Percentiles rank a stretch among this genome's conserved stretches.
Evolutionary conservation across 2,888 invertebrate genomes (phyloP).

Genomic region (Cancer borealis): DNA sequence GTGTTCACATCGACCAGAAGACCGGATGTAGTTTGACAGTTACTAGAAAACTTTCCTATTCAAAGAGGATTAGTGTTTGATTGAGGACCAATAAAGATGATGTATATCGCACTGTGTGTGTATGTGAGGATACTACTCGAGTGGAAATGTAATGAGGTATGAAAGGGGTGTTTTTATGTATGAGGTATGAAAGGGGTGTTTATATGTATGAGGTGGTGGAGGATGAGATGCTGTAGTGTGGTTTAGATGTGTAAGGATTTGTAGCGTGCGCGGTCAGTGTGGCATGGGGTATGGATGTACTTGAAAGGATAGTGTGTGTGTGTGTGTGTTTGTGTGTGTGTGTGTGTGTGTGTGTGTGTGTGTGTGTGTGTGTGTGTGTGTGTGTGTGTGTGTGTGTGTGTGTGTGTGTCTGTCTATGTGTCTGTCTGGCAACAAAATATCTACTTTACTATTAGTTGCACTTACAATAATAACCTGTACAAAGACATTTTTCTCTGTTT

Average conservation of each 20-base stretch:
- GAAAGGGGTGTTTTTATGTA: neutral
- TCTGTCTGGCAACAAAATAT: neutral
- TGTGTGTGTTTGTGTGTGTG: slow-evolving; percentile 4
- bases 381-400: slow-evolving; percentile 35
- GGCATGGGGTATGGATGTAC: neutral
- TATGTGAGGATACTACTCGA: neutral
- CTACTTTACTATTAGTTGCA: neutral
- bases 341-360: slow-evolving; percentile 45
- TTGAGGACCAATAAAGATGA: neutral
- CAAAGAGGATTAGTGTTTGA: neutral
- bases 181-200: neutral
- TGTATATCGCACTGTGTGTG: no score
- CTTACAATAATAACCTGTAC: neutral
- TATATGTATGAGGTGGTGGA: neutral
- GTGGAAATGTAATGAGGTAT: neutral
- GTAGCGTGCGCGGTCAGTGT: neutral
- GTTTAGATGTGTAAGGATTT: neutral
- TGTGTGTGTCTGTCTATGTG: neutral
- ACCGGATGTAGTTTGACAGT: neutral
- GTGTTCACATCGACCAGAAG: neutral
- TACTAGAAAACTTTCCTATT: neutral
- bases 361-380: neutral
- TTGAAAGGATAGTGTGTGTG: neutral
- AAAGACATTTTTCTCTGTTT: neutral
- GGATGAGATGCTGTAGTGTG: neutral